These are phyloP conservation scores for Apotomis betuletana DNA, from an alignment of 2,888 invertebrate species.

Conservation along the genomic window DNA sequence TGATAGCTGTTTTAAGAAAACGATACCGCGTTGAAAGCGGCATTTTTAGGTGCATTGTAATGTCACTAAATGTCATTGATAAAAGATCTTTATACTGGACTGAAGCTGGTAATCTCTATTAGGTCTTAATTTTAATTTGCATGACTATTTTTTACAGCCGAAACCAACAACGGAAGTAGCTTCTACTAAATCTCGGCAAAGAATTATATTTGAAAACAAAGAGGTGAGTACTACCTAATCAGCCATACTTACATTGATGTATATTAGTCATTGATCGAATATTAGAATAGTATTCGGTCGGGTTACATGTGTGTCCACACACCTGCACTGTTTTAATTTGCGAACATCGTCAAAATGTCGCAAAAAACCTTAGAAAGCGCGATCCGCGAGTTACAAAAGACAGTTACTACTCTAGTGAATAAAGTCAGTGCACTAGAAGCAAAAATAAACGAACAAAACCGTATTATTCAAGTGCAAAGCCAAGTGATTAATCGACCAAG, in stretches of 20 bases:
- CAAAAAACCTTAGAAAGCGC: background rate
- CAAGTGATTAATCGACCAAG: background rate
- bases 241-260: no score
- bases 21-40: no score
- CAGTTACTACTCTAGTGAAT: background rate
- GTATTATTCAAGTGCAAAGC: background rate
- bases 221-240: conserved; percentile 51
- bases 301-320: no score
- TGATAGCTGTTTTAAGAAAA: no score
- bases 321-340: no score
- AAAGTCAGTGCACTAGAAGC: background rate
- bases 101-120: background rate
- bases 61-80: no score
- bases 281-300: no score
- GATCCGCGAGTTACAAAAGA: conserved; percentile 9
- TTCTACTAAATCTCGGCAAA: conserved; percentile 58
- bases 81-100: no score
- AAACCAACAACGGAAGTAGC: conserved; percentile 55
- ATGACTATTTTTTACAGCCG: conserved; percentile 51
- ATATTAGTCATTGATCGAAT: no score
- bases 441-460: conserved; percentile 6
- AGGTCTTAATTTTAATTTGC: conserved; percentile 7
- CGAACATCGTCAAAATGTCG: background rate
- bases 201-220: conserved; percentile 68
- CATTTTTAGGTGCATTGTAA: no score